A percentile compares a stretch with the other conserved stretches of the same genome.
Evolutionary conservation across 2,888 invertebrate genomes (phyloP).

Genomic region (Ichneumon xanthorius): DNA sequence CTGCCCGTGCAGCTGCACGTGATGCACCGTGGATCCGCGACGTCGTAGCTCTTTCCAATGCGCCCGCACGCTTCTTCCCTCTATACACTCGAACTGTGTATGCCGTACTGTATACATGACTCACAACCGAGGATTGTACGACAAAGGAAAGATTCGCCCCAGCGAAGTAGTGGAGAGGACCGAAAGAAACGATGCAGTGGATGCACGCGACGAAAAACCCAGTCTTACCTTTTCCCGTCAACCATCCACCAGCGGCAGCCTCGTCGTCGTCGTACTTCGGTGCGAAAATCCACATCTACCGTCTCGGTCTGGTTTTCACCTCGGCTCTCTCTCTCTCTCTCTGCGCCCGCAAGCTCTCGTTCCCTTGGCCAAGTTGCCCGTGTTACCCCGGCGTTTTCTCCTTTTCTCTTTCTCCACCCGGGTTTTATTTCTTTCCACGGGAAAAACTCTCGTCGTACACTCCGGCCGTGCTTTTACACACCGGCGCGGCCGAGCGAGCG

Average conservation of each 20-base stretch:
- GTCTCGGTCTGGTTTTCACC: neutral
- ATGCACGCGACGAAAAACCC: slow-evolving; percentile 48
- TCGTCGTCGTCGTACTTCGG: slow-evolving; percentile 36
- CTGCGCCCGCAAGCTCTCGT: slow-evolving; percentile 27
- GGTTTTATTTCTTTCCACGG: slow-evolving; percentile 7
- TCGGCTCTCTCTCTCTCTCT: neutral
- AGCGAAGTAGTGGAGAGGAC: slow-evolving; percentile 30
- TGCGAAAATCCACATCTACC: slow-evolving; percentile 57
- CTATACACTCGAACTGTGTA: slow-evolving; percentile 37
- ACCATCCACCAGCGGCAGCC: slow-evolving; percentile 1
- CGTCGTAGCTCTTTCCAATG: slow-evolving; percentile 59
- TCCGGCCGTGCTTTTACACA: slow-evolving; percentile 40
- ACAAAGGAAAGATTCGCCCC: slow-evolving; percentile 50
- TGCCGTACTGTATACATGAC: slow-evolving; percentile 16
- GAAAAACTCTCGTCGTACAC: slow-evolving; percentile 22
- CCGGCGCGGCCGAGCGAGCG: slow-evolving; percentile 8
- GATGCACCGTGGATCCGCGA: slow-evolving; percentile 45
- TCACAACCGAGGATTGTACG: slow-evolving; percentile 14
- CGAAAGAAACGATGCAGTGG: slow-evolving; percentile 13
- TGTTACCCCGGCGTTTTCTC: neutral
- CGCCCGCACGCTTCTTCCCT: slow-evolving; percentile 42
- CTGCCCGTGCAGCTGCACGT: slow-evolving; percentile 26
- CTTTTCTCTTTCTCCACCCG: slow-evolving; percentile 3
- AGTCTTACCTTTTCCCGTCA: slow-evolving; percentile 54
- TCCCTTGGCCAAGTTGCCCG: slow-evolving; percentile 5